Evolutionary conservation across 2,888 invertebrate species (phyloP), one percentile per base, ranked within the genome.

Genomic region (Plusia festucae): DNA sequence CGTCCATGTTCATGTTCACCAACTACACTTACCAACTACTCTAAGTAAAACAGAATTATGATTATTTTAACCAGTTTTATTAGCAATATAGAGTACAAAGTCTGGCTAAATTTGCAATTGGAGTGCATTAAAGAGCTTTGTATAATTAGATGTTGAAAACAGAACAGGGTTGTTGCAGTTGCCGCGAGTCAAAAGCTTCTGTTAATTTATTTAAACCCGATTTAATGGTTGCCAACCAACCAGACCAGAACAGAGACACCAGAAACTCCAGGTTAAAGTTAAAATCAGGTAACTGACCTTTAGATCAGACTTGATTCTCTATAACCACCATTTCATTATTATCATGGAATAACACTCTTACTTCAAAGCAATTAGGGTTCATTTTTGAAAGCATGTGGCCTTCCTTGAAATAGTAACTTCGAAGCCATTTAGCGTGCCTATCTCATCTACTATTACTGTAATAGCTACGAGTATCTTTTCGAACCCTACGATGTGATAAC

Each of bases 401-500:
- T n/a, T n/a, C n/a, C n/a, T n/a, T n/a, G n/a, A n/a, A n/a, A n/a
- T n/a, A n/a, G n/a, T n/a, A n/a, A n/a, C n/a, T n/a, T n/a, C n/a
- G n/a, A n/a, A n/a, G n/a, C n/a, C 8, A 53, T 27, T 53, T 8
- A 3, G 18, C 32, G 5, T 54, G 8, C 34, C 2, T 13, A 20
- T 11, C 15, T 54, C 20, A 7, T 6, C 0, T 34, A 20, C n/a
- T n/a, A n/a, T 13, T n/a, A 40, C 54, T 22, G 22, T 40, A n/a
- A 55, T 24, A 0, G 6, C 40, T 44, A 24, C 24, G 24, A 24
- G 24, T 24, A 18, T 9, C 18, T 30, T 27, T 52, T 32, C 3
- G 51, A 55, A 60, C 68, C 44, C 40, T 46, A 52, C 68, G 61
- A 78, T 77, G 68, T 79, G 59, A 79, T 63, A 79, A 34, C 52